These are phyloP conservation scores for Elmis aenea DNA, from an alignment of 2,888 invertebrate genomes.

Conservation along the genomic window DNA sequence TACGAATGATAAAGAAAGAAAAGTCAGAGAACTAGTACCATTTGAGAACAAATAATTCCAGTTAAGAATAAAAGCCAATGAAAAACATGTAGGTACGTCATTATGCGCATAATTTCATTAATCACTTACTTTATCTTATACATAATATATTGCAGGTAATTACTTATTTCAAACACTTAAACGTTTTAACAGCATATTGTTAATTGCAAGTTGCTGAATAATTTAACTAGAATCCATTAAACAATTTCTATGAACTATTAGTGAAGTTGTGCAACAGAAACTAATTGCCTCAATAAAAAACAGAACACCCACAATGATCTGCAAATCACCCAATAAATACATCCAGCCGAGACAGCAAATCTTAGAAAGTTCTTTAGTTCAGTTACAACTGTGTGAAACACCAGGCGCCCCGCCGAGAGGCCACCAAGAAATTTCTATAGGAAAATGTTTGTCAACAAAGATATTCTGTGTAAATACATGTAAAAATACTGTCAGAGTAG, in stretches of 20 bases:
- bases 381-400: slow-evolving; percentile 42
- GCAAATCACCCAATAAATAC: slow-evolving; percentile 30
- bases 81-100: no score
- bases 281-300: slow-evolving; percentile 14
- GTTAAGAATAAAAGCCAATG: no score
- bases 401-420: slow-evolving; percentile 39
- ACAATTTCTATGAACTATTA: not conserved
- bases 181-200: no score
- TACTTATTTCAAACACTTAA: no score
- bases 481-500: slow-evolving; percentile 35
- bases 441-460: slow-evolving; percentile 48
- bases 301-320: slow-evolving; percentile 30
- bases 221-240: not conserved
- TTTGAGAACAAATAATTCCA: no score
- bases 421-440: slow-evolving; percentile 46
- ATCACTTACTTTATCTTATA: no score
- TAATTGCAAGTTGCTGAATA: no score
- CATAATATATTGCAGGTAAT: no score
- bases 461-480: slow-evolving; percentile 44
- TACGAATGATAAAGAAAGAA: no score
- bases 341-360: slow-evolving; percentile 23
- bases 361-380: slow-evolving; percentile 29
- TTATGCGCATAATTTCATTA: no score
- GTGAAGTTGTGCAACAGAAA: not conserved
- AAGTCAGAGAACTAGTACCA: no score